A percentile compares a stretch with the other conserved stretches of the same genome.
Evolutionary conservation across 2,797 vertebrate genomes (phyloP).

Genomic region (Hippocampus kuda): DNA sequence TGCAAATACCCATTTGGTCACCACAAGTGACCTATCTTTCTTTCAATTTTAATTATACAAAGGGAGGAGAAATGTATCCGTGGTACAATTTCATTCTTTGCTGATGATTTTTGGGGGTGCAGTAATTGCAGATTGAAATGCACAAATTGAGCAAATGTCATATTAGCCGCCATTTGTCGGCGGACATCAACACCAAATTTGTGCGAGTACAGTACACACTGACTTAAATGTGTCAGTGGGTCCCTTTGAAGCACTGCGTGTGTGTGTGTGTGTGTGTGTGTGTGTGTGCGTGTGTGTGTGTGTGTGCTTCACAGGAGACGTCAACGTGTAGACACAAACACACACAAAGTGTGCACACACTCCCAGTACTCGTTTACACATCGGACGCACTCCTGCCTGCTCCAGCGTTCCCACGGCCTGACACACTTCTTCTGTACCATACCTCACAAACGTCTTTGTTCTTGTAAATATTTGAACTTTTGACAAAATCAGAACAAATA

Average conservation of each 20-base stretch:
- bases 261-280: background rate
- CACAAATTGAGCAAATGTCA: no score
- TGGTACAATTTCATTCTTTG: no score
- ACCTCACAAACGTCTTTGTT: slow-evolving; percentile 2
- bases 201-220: background rate
- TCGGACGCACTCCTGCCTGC: slow-evolving; percentile 24
- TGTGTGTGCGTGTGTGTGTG: background rate
- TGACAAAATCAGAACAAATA: no score
- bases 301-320: background rate
- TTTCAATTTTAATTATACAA: no score
- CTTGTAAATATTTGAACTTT: no score
- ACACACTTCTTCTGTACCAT: slow-evolving; percentile 33
- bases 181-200: background rate
- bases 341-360: slow-evolving; percentile 32
- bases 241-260: background rate
- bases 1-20: no score
- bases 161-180: background rate
- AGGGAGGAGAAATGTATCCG: no score
- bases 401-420: slow-evolving; percentile 2
- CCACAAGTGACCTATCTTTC: no score
- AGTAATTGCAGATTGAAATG: no score
- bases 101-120: no score
- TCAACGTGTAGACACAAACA: slow-evolving; percentile 9
- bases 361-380: slow-evolving; percentile 45
- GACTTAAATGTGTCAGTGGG: background rate